These are phyloP conservation scores for Drosophila parthenogenetica DNA, from an alignment of 2,888 invertebrate species.

Conservation along the genomic window DNA sequence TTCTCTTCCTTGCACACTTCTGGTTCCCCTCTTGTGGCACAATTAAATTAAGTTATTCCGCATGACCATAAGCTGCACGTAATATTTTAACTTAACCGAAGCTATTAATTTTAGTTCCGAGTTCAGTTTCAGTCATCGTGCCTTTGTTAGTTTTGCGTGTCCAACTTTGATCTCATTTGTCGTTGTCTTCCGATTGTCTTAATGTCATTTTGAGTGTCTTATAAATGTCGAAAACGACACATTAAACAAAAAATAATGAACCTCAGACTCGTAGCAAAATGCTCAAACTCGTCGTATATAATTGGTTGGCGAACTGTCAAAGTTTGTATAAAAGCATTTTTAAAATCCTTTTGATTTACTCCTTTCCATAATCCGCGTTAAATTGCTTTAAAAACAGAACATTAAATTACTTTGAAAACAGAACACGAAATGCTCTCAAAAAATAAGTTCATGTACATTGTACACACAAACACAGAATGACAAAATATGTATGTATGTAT, in stretches of 20 bases:
- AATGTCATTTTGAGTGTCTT: constrained; percentile 58
- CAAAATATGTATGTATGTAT: constrained; percentile 28
- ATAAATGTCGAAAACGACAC: constrained; percentile 34
- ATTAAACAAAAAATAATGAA: constrained; percentile 11
- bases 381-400: constrained; percentile 60
- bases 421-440: constrained; percentile 21
- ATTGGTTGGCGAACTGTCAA: constrained; percentile 52
- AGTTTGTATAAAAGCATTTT: constrained; percentile 33
- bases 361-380: constrained; percentile 47
- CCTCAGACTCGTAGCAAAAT: constrained; percentile 7
- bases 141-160: constrained; percentile 33
- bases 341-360: constrained; percentile 36
- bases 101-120: constrained; percentile 42
- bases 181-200: constrained; percentile 31
- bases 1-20: constrained; percentile 26
- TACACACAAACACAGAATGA: constrained; percentile 17
- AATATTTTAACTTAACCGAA: constrained; percentile 17
- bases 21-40: neutral
- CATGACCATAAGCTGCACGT: constrained; percentile 44
- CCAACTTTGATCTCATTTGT: constrained; percentile 28
- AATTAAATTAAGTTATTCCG: constrained; percentile 60
- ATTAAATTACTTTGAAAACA: constrained; percentile 62
- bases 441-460: neutral
- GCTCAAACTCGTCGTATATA: constrained; percentile 10
- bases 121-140: constrained; percentile 6